A percentile compares a stretch with the other conserved stretches of the same genome.
phyloP scores from a whole-genome alignment of 2,797 vertebrate species.

The Eulemur coronatus region DNA sequence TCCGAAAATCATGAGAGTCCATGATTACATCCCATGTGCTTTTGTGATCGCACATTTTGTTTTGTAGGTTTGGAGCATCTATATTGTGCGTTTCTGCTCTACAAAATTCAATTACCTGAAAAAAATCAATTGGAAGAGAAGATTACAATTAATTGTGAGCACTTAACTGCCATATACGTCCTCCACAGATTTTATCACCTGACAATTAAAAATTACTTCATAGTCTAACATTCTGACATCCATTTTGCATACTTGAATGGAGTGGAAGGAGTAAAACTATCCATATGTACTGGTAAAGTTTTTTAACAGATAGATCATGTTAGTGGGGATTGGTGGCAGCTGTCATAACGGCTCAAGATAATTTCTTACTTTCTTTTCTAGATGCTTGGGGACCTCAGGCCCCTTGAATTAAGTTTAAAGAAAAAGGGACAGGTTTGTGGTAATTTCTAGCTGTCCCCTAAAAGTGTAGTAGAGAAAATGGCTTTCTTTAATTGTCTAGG shows the following conservation, averaged over 20 bases:
- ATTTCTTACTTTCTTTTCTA: not conserved
- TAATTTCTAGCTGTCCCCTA: not conserved
- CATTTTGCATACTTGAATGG: not conserved
- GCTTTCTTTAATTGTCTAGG: not conserved
- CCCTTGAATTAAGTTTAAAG: conserved; percentile 14
- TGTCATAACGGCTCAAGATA: not conserved
- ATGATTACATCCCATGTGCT: conserved; percentile 84
- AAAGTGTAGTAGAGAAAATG: not conserved
- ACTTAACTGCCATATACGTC: not conserved
- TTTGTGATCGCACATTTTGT: conserved; percentile 81
- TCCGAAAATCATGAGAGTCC: conserved; percentile 79
- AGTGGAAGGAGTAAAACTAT: not conserved
- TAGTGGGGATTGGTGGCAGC: not conserved
- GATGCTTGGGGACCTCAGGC: not conserved
- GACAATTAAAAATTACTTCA: not conserved
- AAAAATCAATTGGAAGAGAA: conserved; percentile 36
- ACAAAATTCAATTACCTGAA: conserved; percentile 84
- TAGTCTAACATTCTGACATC: not conserved
- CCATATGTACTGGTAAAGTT: not conserved
- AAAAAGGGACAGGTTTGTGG: not conserved
- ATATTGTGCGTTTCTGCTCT: conserved; percentile 79
- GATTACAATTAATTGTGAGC: not conserved
- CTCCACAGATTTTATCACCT: conserved; percentile 17
- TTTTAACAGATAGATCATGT: not conserved
- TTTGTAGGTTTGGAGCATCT: conserved; percentile 85